Percentiles rank a stretch among this genome's conserved stretches.
phyloP scores from a whole-genome alignment of 2,888 invertebrate genomes.

The Hypena proboscidalis region DNA sequence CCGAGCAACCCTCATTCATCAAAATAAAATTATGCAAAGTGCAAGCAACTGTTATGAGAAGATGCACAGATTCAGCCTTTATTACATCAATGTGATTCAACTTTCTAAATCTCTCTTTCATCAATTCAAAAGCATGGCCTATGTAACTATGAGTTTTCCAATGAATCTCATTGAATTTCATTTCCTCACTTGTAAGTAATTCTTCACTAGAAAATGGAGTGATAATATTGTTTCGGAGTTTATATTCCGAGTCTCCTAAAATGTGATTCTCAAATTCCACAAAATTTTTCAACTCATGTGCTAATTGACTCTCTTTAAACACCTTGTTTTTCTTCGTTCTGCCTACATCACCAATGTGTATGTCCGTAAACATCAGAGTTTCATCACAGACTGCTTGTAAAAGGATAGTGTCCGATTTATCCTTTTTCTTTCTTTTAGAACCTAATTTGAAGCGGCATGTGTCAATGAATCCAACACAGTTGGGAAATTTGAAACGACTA shows the following conservation, averaged over 20 bases:
- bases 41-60: constrained; percentile 69
- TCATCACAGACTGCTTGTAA: constrained; percentile 80
- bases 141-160: constrained; percentile 72
- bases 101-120: constrained; percentile 70
- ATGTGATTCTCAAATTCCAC: constrained; percentile 77
- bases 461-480: constrained; percentile 79
- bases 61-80: constrained; percentile 61
- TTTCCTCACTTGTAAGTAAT: constrained; percentile 73
- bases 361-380: constrained; percentile 68
- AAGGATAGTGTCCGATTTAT: constrained; percentile 60
- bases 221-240: constrained; percentile 68
- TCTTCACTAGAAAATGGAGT: constrained; percentile 76
- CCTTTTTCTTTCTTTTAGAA: constrained; percentile 58
- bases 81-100: constrained; percentile 67
- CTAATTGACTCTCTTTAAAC: constrained; percentile 66
- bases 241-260: constrained; percentile 73
- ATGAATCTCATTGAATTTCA: constrained; percentile 77
- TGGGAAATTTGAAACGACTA: constrained; percentile 72
- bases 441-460: constrained; percentile 70
- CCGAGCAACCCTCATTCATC: constrained; percentile 68
- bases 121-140: constrained; percentile 70
- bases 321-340: constrained; percentile 66
- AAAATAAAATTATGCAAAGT: constrained; percentile 76
- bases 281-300: constrained; percentile 66
- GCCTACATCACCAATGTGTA: constrained; percentile 68